Conservation (phyloP, 2,113 vertebrate genomes). For the Dasyprocta punctata region DNA sequence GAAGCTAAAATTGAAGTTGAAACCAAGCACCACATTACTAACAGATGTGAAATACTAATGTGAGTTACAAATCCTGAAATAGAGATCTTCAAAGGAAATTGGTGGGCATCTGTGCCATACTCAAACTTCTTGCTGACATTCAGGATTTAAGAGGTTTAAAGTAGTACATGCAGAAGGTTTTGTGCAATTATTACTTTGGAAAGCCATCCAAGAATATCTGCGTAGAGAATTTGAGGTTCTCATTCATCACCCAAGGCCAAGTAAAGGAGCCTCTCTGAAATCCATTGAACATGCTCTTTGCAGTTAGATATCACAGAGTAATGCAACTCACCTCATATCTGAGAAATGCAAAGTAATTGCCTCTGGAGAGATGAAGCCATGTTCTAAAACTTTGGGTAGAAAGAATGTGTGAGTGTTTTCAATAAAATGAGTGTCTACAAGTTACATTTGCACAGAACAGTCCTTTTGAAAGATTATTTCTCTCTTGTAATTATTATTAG, state of each 20-base stretch:
- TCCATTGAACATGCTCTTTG: background rate
- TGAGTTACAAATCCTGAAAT: constrained; percentile 57
- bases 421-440: background rate
- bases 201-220: background rate
- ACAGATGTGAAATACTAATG: constrained; percentile 59
- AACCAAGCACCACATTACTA: constrained; percentile 38
- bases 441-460: background rate
- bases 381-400: background rate
- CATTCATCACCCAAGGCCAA: background rate
- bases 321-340: background rate
- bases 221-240: background rate
- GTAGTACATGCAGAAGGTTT: background rate
- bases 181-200: background rate
- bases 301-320: background rate
- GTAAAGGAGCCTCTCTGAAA: background rate
- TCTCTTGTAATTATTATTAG: background rate
- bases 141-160: constrained; percentile 49
- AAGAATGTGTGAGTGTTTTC: background rate
- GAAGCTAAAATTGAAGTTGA: constrained; percentile 52
- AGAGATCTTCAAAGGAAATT: constrained; percentile 58
- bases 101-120: constrained; percentile 51
- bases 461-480: background rate
- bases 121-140: constrained; percentile 53
- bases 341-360: background rate
- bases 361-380: background rate